phyloP scores from a whole-genome alignment of 2,888 invertebrate species.

The Antheraea yamamai region DNA sequence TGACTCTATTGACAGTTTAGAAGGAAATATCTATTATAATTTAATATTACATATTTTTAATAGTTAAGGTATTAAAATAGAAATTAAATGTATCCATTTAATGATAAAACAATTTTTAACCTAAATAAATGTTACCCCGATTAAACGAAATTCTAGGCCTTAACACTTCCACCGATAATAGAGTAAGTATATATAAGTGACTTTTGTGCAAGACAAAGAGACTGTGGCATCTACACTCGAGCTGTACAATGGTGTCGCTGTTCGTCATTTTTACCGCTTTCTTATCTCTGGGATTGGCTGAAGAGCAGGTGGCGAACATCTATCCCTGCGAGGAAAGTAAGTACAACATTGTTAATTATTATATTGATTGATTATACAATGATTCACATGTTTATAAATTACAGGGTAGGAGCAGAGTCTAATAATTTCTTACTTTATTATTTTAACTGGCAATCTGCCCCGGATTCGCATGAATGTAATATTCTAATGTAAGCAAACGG shows the following conservation, averaged over 20 bases:
- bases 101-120: too few relatives aligned
- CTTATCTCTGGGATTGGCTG: constrained; percentile 22
- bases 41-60: too few relatives aligned
- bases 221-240: constrained; percentile 15
- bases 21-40: too few relatives aligned
- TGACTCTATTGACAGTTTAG: too few relatives aligned
- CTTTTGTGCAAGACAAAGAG: constrained; percentile 5
- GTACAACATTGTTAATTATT: background rate
- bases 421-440: too few relatives aligned
- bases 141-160: background rate
- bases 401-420: too few relatives aligned
- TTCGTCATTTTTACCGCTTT: constrained; percentile 25
- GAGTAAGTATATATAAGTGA: constrained; percentile 15
- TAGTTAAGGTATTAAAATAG: too few relatives aligned
- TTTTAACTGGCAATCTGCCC: too few relatives aligned
- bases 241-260: background rate
- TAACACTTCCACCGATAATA: background rate
- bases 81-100: too few relatives aligned
- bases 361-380: background rate
- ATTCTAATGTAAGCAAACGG: too few relatives aligned
- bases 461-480: too few relatives aligned
- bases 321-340: constrained; percentile 28
- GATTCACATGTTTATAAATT: too few relatives aligned
- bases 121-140: background rate
- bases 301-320: background rate